Conservation (phyloP, 2,888 invertebrate species). For the Eupithecia vulgata region DNA sequence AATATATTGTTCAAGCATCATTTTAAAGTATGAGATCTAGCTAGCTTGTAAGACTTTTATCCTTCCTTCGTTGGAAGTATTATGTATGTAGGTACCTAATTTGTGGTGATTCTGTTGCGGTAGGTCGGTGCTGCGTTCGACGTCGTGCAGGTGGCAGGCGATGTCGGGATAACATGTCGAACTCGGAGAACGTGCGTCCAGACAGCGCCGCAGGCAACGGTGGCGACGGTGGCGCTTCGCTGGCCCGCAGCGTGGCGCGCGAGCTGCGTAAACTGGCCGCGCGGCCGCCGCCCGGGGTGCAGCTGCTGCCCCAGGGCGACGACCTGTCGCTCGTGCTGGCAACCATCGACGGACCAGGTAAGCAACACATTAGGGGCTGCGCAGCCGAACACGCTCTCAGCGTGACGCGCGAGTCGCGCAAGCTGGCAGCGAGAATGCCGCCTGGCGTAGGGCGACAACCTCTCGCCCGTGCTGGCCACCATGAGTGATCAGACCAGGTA, state of each 20-base stretch:
- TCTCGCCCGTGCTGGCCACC: too few relatives aligned
- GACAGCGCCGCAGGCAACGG: conserved; percentile 82
- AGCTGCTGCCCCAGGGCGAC: conserved; percentile 94
- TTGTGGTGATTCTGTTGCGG: background rate
- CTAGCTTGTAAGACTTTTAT: background rate
- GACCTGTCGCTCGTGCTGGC: conserved; percentile 98
- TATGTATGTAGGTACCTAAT: background rate
- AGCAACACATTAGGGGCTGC: background rate
- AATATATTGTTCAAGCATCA: background rate
- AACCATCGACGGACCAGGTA: conserved; percentile 92
- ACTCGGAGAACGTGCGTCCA: conserved; percentile 97
- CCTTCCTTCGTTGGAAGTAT: background rate
- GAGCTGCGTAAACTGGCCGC: conserved; percentile 93
- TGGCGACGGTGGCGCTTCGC: conserved; percentile 92
- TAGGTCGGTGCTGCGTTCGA: background rate
- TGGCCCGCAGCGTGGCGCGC: conserved; percentile 89
- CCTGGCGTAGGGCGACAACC: too few relatives aligned
- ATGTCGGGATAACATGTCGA: conserved; percentile 84
- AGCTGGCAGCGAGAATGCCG: too few relatives aligned
- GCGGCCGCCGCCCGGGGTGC: conserved; percentile 95
- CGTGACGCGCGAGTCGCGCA: too few relatives aligned
- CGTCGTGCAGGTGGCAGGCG: background rate
- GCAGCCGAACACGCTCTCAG: too few relatives aligned
- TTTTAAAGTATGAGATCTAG: background rate
- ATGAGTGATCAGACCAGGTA: too few relatives aligned